Evolutionary conservation across 2,888 invertebrate species (phyloP).

Genomic region (Drosophila suboccidentalis): DNA sequence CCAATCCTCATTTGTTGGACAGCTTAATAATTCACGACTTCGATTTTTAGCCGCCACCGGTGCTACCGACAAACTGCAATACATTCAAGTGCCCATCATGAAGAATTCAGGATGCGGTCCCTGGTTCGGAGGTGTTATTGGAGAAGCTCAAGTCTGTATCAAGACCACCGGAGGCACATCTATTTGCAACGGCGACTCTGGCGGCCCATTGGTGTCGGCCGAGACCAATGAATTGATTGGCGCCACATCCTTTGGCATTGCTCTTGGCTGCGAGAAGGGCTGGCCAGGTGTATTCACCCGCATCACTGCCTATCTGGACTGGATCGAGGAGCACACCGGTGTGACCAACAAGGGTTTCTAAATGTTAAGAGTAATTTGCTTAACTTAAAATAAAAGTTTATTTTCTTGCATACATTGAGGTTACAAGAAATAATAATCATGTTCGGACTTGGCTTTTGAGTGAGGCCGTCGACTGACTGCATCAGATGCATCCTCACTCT

Average conservation of each 20-base stretch:
- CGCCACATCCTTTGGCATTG: conserved; percentile 82
- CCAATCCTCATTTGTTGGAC: too few species aligned
- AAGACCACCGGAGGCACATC: conserved; percentile 74
- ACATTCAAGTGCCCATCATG: conserved; percentile 66
- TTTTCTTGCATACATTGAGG: conserved; percentile 32
- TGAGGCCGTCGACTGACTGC: conserved; percentile 43
- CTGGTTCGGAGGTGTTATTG: conserved; percentile 64
- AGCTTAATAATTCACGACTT: neutral
- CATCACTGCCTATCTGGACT: conserved; percentile 79
- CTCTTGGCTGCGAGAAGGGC: conserved; percentile 80
- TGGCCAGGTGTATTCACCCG: conserved; percentile 84
- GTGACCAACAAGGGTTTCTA: conserved; percentile 56
- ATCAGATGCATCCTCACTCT: conserved; percentile 39
- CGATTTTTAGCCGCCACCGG: conserved; percentile 41
- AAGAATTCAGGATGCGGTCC: conserved; percentile 61
- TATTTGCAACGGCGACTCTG: conserved; percentile 84
- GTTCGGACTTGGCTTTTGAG: conserved; percentile 55
- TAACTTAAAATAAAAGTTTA: conserved; percentile 65
- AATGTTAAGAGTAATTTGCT: conserved; percentile 3
- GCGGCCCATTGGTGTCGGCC: conserved; percentile 81
- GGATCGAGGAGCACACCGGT: conserved; percentile 75
- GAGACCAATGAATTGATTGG: conserved; percentile 76
- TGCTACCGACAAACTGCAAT: conserved; percentile 73
- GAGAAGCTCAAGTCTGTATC: conserved; percentile 71
- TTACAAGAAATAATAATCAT: conserved; percentile 71